These are phyloP conservation scores for Crocidura indochinensis DNA, from an alignment of 2,797 vertebrate genomes.

Conservation along the genomic window DNA sequence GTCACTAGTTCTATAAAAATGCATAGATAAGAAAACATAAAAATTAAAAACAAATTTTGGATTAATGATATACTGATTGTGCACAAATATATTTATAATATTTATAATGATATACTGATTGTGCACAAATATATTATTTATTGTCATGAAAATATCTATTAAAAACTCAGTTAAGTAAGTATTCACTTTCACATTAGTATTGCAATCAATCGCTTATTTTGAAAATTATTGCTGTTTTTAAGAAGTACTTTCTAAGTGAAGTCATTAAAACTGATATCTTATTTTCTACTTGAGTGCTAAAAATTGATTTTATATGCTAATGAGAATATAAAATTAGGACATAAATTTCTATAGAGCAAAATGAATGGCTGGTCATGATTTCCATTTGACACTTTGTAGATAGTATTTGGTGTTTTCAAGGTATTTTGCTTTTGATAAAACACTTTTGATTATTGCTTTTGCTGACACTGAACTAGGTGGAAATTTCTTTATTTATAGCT, in stretches of 20 bases:
- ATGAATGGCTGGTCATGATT: constrained; percentile 26
- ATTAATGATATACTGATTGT: constrained; percentile 68
- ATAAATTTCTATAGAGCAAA: constrained; percentile 78
- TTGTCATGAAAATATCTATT: constrained; percentile 59
- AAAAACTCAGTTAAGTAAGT: constrained; percentile 80
- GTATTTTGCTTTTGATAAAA: constrained; percentile 62
- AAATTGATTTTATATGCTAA: constrained; percentile 77
- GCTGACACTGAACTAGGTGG: background rate
- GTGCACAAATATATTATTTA: constrained; percentile 62
- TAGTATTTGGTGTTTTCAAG: constrained; percentile 9
- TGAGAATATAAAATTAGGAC: constrained; percentile 60
- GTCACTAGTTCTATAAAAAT: constrained; percentile 56
- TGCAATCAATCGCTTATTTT: constrained; percentile 75
- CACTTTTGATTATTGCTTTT: background rate
- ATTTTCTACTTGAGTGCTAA: constrained; percentile 75
- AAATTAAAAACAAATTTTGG: constrained; percentile 65
- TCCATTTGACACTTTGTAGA: background rate
- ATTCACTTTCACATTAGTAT: constrained; percentile 69
- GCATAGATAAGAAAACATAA: constrained; percentile 63
- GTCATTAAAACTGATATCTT: constrained; percentile 85
- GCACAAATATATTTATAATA: constrained; percentile 64
- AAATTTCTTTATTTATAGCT: constrained; percentile 23
- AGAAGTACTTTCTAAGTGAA: constrained; percentile 82
- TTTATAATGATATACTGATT: constrained; percentile 72
- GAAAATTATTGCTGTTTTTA: constrained; percentile 85